These are phyloP conservation scores for Dolomedes plantarius DNA, from an alignment of 2,888 invertebrate genomes.

Conservation along the genomic window DNA sequence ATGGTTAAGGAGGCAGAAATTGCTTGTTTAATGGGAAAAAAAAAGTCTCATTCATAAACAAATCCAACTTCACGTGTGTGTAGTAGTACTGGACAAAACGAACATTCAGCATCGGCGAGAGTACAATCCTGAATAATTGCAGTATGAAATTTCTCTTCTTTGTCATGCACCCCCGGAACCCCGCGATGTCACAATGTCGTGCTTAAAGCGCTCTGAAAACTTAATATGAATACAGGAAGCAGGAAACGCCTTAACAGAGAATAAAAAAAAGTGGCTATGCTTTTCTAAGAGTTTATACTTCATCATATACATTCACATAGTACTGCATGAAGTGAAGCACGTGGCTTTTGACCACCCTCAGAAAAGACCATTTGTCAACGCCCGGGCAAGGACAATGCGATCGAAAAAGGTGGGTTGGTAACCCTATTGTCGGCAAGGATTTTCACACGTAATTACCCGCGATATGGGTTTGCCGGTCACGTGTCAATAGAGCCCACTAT, in stretches of 20 bases:
- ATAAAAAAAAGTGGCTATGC: background rate
- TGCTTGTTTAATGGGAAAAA: no score
- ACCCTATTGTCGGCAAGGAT: conserved; percentile 61
- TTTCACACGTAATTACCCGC: conserved; percentile 70
- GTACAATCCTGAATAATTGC: conserved; percentile 39
- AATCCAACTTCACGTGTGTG: no score
- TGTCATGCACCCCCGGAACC: background rate
- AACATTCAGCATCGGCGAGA: background rate
- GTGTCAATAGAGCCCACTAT: conserved; percentile 63
- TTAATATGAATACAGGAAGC: conserved; percentile 5
- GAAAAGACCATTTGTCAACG: conserved; percentile 59
- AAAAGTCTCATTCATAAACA: no score
- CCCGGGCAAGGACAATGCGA: conserved; percentile 45
- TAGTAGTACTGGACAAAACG: background rate
- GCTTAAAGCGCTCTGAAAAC: background rate
- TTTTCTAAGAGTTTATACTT: conserved; percentile 6
- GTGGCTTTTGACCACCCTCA: conserved; percentile 2
- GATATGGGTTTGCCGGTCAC: conserved; percentile 63
- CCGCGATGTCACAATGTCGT: background rate
- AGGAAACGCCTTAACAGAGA: background rate
- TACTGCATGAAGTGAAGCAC: background rate
- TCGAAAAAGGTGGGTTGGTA: conserved; percentile 37
- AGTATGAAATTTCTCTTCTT: conserved; percentile 33
- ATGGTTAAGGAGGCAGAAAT: no score
- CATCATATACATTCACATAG: background rate